phyloP scores from a whole-genome alignment of 2,797 vertebrate genomes.

The Acrossocheilus wenchowensis region DNA sequence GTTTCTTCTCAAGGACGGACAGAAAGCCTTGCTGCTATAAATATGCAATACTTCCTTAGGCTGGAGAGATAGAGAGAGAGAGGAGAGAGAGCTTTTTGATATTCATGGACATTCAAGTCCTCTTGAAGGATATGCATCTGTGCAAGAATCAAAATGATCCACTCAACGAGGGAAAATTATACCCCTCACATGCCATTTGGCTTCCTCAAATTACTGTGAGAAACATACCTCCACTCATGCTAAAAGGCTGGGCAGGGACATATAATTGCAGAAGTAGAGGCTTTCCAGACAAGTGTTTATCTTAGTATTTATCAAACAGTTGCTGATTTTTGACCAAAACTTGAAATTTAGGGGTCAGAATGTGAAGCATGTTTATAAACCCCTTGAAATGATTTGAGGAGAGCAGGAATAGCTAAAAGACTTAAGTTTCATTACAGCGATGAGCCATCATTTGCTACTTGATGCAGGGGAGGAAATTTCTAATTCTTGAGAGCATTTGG shows the following conservation, averaged over 20 bases:
- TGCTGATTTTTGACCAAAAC: conserved; percentile 22
- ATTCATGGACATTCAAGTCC: conserved; percentile 49
- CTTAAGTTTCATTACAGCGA: not conserved
- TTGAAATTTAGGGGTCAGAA: conserved; percentile 23
- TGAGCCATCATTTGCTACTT: not conserved
- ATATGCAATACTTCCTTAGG: conserved; percentile 63
- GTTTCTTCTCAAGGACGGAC: conserved; percentile 59
- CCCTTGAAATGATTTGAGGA: not conserved
- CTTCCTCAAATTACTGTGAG: conserved; percentile 43
- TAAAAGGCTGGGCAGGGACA: conserved; percentile 45
- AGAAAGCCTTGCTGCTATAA: conserved; percentile 59
- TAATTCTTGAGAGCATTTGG: not conserved
- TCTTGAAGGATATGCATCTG: conserved; percentile 43
- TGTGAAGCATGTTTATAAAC: not conserved
- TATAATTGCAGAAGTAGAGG: conserved; percentile 37
- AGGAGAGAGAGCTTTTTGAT: conserved; percentile 48
- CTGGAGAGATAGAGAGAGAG: conserved; percentile 20
- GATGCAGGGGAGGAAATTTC: not conserved
- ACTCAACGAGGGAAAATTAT: conserved; percentile 33
- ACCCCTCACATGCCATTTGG: conserved; percentile 43
- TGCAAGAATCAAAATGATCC: conserved; percentile 31
- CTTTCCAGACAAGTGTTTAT: conserved; percentile 37
- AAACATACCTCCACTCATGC: conserved; percentile 36
- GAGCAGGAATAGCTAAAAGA: not conserved
- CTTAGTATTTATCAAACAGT: conserved; percentile 17